phyloP scores from a whole-genome alignment of 2,888 invertebrate species.

The Caradrina clavipalpis region DNA sequence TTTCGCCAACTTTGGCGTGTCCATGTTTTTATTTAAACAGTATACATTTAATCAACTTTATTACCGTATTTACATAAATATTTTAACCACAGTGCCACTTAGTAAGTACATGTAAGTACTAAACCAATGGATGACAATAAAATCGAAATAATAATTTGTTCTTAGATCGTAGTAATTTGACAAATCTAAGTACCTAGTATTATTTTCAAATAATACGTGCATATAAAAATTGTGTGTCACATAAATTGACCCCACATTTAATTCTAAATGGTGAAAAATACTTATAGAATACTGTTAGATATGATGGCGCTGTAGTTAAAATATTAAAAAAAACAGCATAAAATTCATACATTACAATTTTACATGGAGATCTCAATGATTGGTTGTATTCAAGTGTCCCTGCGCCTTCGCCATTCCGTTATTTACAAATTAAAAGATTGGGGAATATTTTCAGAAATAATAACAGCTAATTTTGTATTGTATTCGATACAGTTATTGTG shows the following conservation, averaged over 20 bases:
- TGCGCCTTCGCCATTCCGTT: constrained; percentile 45
- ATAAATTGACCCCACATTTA: constrained; percentile 19
- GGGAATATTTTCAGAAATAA: constrained; percentile 66
- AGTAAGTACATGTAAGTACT: constrained; percentile 26
- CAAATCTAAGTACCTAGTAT: constrained; percentile 5
- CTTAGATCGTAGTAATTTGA: constrained; percentile 12
- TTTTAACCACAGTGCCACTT: constrained; percentile 47
- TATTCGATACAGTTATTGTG: constrained; percentile 67
- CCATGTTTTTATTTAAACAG: constrained; percentile 65
- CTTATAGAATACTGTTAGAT: constrained; percentile 54
- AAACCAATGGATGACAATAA: constrained; percentile 14
- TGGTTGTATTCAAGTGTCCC: constrained; percentile 37
- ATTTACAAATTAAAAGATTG: constrained; percentile 58
- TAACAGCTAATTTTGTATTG: constrained; percentile 59
- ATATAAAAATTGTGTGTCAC: constrained; percentile 29
- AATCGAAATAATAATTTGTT: constrained; percentile 35
- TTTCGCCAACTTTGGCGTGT: constrained; percentile 51
- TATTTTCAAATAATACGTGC: constrained; percentile 19
- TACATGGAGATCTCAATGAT: constrained; percentile 49
- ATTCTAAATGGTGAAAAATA: constrained; percentile 48
- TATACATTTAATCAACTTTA: constrained; percentile 66
- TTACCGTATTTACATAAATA: constrained; percentile 47
- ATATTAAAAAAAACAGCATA: constrained; percentile 49
- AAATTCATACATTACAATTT: constrained; percentile 54
- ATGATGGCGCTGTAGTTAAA: constrained; percentile 41